These are phyloP conservation scores for Sepiola atlantica DNA, from an alignment of 2,888 invertebrate species.

Conservation along the genomic window DNA sequence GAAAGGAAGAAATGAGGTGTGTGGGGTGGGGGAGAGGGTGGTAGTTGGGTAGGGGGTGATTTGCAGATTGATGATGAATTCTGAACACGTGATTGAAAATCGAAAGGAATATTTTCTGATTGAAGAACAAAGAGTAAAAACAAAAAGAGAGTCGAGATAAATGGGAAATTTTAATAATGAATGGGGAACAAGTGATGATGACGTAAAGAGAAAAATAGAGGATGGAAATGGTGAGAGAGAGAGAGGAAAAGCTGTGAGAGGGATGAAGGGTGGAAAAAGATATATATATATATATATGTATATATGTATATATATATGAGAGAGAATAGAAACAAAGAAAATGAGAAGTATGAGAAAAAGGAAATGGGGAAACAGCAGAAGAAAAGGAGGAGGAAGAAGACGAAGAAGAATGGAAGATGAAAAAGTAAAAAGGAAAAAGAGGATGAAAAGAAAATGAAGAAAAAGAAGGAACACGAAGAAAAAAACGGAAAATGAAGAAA, in stretches of 20 bases:
- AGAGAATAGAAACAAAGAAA: too few relatives aligned
- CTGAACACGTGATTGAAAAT: background rate
- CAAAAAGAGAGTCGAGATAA: background rate
- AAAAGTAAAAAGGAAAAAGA: background rate
- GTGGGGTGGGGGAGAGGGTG: background rate
- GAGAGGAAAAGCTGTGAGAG: background rate
- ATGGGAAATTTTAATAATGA: background rate
- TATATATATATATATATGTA: too few relatives aligned
- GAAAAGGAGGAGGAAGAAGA: background rate
- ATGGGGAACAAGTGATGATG: background rate
- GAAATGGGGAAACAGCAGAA: too few relatives aligned
- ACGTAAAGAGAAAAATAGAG: background rate
- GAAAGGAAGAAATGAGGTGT: background rate
- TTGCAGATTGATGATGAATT: background rate
- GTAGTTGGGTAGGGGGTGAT: background rate
- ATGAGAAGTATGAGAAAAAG: too few relatives aligned
- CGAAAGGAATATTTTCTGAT: background rate
- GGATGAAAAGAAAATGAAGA: background rate
- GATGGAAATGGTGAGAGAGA: background rate
- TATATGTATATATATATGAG: too few relatives aligned
- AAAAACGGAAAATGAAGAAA: background rate
- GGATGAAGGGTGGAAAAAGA: background rate
- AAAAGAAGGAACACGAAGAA: background rate
- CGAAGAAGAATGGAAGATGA: too few relatives aligned
- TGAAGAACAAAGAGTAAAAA: background rate